Evolutionary conservation across 2,888 invertebrate species (phyloP), one percentile per base, ranked within the genome.

Genomic region (Amiota minor): DNA sequence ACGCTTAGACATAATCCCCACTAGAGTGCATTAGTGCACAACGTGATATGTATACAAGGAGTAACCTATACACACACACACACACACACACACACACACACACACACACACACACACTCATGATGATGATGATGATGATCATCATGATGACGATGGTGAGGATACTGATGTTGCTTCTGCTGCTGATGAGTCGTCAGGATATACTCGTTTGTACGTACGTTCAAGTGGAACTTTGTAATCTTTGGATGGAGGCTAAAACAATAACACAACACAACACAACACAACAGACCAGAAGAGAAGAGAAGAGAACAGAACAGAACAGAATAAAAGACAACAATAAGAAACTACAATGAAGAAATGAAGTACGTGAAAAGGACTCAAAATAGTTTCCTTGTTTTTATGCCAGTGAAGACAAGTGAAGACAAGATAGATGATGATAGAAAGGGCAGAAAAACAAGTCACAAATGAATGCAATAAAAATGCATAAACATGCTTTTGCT

Each of bases 211-310:
- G 35, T 35, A 35, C 2, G 35, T 35, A 35, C 2, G 0, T 35
- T n/a, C 53, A 53, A 53, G 78, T 79, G 75, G 77, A 81, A 82
- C 76, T 85, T 79, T 85, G 84, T 82, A 83, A 85, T 85, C 84
- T 82, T 84, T 84, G 76, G 83, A 84, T 84, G 23, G 23, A n/a
- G 56, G 46, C 55, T 14, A 23, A 18, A 69, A 11, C 10, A 45
- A 53, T 23, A 59, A 20, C 8, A 35, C 35, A 35, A 35, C 35
- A 35, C 6, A 35, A 35, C 35, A 35, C 4, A 35, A 35, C 35
- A 35, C 0, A 35, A 35, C 6, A 35, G 35, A 35, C 2, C 35
- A 35, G 6, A 35, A 35, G 2, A 35, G 35, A 35, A 35, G 6
- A 35, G 6, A 35, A 35, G 2, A 35, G 35, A 35, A 35, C 6